phyloP scores from a whole-genome alignment of 2,113 vertebrate species.

The Osmerus mordax region DNA sequence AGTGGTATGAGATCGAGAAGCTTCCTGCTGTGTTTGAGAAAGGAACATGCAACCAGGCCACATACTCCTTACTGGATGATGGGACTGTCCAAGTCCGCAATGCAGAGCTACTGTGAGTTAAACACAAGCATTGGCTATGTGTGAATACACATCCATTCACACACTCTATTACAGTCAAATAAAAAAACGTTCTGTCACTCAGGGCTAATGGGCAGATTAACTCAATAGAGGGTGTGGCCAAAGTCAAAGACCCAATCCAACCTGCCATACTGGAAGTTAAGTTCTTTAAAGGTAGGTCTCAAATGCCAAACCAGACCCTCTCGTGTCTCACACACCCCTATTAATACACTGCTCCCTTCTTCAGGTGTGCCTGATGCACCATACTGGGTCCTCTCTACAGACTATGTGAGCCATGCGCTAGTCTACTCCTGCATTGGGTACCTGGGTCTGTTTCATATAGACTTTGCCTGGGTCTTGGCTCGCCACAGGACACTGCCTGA shows the following conservation, averaged over 20 bases:
- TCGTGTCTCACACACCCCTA: background rate
- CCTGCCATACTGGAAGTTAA: slow-evolving; percentile 45
- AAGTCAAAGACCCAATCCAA: slow-evolving; percentile 35
- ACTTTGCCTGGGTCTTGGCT: slow-evolving; percentile 60
- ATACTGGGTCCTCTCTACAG: slow-evolving; percentile 54
- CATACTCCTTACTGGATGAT: slow-evolving; percentile 34
- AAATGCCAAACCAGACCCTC: background rate
- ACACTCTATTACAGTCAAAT: background rate
- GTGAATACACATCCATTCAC: background rate
- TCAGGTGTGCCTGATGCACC: slow-evolving; percentile 40
- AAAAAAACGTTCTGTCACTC: background rate
- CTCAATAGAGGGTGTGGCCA: slow-evolving; percentile 45
- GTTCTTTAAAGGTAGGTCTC: slow-evolving; percentile 51
- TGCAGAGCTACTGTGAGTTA: slow-evolving; percentile 48
- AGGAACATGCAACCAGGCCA: slow-evolving; percentile 52
- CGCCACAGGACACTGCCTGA: slow-evolving; percentile 20
- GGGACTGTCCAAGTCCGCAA: slow-evolving; percentile 45
- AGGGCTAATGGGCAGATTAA: slow-evolving; percentile 44
- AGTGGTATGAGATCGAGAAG: slow-evolving; percentile 58
- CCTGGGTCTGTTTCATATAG: slow-evolving; percentile 39
- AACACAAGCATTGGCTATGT: background rate
- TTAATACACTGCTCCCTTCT: background rate
- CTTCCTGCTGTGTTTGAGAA: slow-evolving; percentile 50
- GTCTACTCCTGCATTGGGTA: slow-evolving; percentile 52
- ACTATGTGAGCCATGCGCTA: slow-evolving; percentile 46